These are phyloP conservation scores for Aotus griseimembra DNA, from an alignment of 2,797 vertebrate genomes.

Conservation along the genomic window DNA sequence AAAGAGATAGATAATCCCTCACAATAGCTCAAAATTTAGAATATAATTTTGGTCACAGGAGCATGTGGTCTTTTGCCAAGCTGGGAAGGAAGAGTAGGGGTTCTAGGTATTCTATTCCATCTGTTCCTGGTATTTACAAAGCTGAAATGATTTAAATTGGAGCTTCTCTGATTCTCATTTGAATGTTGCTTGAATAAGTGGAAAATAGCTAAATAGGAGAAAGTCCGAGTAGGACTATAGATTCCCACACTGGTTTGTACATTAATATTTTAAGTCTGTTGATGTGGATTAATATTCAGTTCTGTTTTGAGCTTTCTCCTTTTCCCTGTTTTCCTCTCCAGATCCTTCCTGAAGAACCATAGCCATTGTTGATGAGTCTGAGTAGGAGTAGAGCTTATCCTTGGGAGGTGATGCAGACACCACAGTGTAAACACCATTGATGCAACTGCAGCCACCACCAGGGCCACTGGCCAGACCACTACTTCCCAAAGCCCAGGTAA, in stretches of 20 bases:
- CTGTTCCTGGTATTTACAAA: neutral
- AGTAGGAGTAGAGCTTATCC: neutral
- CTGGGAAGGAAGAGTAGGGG: neutral
- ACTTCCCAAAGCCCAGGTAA: constrained; percentile 88
- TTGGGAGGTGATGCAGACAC: neutral
- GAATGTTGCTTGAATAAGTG: constrained; percentile 33
- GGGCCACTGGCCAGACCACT: constrained; percentile 83
- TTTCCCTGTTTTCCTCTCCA: neutral
- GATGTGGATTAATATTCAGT: neutral
- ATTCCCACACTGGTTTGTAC: neutral
- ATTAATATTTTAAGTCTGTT: neutral
- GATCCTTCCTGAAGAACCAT: constrained; percentile 51
- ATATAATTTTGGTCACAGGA: neutral
- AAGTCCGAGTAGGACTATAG: neutral
- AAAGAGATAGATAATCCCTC: neutral
- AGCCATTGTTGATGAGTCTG: neutral
- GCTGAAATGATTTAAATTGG: neutral
- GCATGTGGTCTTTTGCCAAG: neutral
- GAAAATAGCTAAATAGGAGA: neutral
- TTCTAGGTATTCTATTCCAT: neutral
- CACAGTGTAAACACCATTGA: constrained; percentile 55
- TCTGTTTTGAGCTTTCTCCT: neutral
- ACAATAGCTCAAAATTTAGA: neutral
- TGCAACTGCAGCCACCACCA: constrained; percentile 44
- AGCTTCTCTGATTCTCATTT: neutral